Conservation (phyloP, 2,888 invertebrate species). For the Erynnis tages region DNA sequence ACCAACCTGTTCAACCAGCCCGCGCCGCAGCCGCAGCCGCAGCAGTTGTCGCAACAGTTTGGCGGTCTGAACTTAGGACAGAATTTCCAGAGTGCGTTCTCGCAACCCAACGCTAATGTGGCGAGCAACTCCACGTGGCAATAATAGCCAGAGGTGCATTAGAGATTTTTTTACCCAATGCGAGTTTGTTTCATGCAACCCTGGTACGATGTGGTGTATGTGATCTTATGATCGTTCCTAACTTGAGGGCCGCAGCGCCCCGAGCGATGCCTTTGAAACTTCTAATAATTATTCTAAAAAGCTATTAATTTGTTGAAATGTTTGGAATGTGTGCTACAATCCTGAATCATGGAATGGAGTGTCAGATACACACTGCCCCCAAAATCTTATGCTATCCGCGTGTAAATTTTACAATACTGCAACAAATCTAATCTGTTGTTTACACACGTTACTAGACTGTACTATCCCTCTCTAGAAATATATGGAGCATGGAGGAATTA, state of each 20-base stretch:
- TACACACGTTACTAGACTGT: no score
- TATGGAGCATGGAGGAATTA: no score
- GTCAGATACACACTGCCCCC: no score
- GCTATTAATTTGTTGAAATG: no score
- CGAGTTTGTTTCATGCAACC: constrained; percentile 3
- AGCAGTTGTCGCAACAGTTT: constrained; percentile 62
- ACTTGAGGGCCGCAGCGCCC: background rate
- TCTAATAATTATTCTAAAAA: background rate
- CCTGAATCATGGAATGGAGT: no score
- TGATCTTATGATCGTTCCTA: constrained; percentile 9
- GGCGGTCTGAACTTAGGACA: constrained; percentile 66
- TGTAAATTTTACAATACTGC: no score
- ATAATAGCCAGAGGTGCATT: constrained; percentile 39
- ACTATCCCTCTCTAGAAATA: no score
- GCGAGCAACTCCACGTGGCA: constrained; percentile 74
- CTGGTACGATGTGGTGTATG: constrained; percentile 3
- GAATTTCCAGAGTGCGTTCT: constrained; percentile 63
- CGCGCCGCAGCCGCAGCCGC: constrained; percentile 16
- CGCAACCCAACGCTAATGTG: constrained; percentile 63
- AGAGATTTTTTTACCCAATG: constrained; percentile 13
- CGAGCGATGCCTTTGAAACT: background rate
- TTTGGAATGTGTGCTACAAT: no score
- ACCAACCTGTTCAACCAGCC: constrained; percentile 39
- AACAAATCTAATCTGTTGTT: no score
- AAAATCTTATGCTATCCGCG: no score